Percentiles rank a stretch among this genome's conserved stretches.
Conservation (phyloP, 1,140 invertebrate genomes). For the Eulimnadia texana region DNA sequence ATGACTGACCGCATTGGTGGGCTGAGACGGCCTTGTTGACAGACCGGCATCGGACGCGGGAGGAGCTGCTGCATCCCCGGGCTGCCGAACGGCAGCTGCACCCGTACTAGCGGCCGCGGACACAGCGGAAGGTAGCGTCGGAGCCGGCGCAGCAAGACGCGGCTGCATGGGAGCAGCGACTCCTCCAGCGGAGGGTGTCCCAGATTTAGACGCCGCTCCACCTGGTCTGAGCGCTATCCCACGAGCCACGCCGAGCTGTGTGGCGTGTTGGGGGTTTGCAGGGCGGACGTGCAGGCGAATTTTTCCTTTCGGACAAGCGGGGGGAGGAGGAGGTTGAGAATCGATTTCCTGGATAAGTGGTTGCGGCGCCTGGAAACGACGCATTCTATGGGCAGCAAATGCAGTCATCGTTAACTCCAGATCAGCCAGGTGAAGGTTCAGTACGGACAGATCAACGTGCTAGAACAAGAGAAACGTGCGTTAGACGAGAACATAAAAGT, state of each 20-base stretch:
- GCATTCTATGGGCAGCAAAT: conserved; percentile 65
- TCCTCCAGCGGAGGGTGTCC: neutral
- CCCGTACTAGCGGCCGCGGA: neutral
- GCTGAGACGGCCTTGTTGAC: no score
- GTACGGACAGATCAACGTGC: conserved; percentile 47
- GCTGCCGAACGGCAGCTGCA: neutral
- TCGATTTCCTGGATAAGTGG: conserved; percentile 64
- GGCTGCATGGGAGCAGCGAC: conserved; percentile 12
- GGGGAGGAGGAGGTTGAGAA: conserved; percentile 39
- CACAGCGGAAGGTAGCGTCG: conserved; percentile 3
- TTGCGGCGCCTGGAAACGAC: conserved; percentile 50
- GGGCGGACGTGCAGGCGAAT: conserved; percentile 38
- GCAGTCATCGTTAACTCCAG: conserved; percentile 57
- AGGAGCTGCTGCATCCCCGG: neutral
- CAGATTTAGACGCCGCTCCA: neutral
- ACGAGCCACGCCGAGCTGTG: neutral
- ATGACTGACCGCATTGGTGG: no score
- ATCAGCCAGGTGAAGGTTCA: conserved; percentile 56
- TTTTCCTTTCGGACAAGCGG: conserved; percentile 46
- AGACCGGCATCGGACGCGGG: no score
- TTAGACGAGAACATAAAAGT: neutral
- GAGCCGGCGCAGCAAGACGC: conserved; percentile 11
- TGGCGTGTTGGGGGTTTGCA: conserved; percentile 1
- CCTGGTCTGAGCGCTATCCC: conserved; percentile 1
- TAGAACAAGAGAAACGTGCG: conserved; percentile 34